Base-by-base conservation (phyloP, 1,140 invertebrate genomes). In the Dreissena rostriformis region DNA sequence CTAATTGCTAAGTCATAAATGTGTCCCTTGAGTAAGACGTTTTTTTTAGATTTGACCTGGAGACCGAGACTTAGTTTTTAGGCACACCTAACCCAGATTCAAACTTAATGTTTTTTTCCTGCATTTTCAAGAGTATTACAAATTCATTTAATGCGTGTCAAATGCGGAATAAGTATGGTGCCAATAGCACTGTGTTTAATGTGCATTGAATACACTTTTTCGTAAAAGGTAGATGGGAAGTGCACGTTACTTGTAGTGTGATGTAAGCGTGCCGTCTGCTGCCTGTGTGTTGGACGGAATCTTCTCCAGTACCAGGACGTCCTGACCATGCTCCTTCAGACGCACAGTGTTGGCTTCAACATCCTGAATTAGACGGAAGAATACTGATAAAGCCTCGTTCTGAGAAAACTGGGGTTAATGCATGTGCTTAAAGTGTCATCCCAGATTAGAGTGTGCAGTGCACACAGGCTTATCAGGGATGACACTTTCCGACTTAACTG, bases 261-360 rank as follows among this genome's bases (percentile, higher is more conserved):
- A 95, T 84, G 94, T 94, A 81, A 92, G 87, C 86, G 90, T 89
- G 17, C 92, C 91, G 83, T 92, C 90, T 70, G 86, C 72, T 11
- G 81, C 82, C 51, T 91, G 90, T 22, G 88, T 88, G 63, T 92
- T 91, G 22, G 91, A 91, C 8, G 93, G 95, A 85, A 96, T 96
- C 93, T 96, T 97, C 93, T 97, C 96, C 71, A 98, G 93, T 17
- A 97, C 96, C 79, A 98, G 94, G 29, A 97, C 97, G 94, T 97
- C 97, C 89, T 97, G 96, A 15, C 96, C 97, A 91, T 97, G 96
- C 92, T 98, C 97, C 91, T 97, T 97, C 76, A 98, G 93, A 72
- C 97, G 94, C 14, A 98, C 96, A 22, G 97, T 98, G 91, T 98
- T 98, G 19, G 97, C 96, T 93, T 98, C 97, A 11, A 97, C 97